Percentiles rank a stretch among this genome's conserved stretches.
These are phyloP conservation scores for Nineta flava DNA, from an alignment of 2,888 invertebrate species.

Conservation along the genomic window DNA sequence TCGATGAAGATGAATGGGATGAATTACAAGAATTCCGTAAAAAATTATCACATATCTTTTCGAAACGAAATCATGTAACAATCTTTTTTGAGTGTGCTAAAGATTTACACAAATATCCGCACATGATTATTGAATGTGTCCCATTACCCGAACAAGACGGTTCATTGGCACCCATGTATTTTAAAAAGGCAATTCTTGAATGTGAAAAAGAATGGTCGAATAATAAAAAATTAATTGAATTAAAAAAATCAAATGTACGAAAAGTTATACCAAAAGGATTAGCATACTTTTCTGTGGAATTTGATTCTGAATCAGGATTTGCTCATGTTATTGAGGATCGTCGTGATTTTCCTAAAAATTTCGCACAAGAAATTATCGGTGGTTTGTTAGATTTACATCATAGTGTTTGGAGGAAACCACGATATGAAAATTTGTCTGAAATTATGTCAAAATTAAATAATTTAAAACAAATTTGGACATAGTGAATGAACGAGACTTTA, in stretches of 20 bases:
- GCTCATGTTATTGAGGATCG: constrained; percentile 97
- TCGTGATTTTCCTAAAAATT: constrained; percentile 66
- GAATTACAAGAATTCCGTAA: constrained; percentile 71
- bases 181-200: constrained; percentile 94
- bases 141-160: constrained; percentile 71
- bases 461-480: constrained; percentile 55
- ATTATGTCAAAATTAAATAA: constrained; percentile 60
- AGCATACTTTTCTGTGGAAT: constrained; percentile 89
- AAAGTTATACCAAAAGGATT: constrained; percentile 80
- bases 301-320: constrained; percentile 81
- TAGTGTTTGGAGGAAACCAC: constrained; percentile 69
- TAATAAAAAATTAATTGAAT: constrained; percentile 78
- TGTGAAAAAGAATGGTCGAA: constrained; percentile 90
- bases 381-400: constrained; percentile 87
- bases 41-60: constrained; percentile 63
- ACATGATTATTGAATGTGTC: constrained; percentile 79
- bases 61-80: constrained; percentile 41
- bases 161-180: constrained; percentile 86
- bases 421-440: constrained; percentile 53
- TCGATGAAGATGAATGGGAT: constrained; percentile 91
- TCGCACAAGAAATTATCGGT: constrained; percentile 91
- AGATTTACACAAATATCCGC: constrained; percentile 55
- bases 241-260: constrained; percentile 55
- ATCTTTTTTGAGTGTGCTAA: constrained; percentile 84
- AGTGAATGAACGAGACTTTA: constrained; percentile 22